Base-by-base conservation (phyloP, 2,113 vertebrate species). In the Cyphomyrus discorhynchus region DNA sequence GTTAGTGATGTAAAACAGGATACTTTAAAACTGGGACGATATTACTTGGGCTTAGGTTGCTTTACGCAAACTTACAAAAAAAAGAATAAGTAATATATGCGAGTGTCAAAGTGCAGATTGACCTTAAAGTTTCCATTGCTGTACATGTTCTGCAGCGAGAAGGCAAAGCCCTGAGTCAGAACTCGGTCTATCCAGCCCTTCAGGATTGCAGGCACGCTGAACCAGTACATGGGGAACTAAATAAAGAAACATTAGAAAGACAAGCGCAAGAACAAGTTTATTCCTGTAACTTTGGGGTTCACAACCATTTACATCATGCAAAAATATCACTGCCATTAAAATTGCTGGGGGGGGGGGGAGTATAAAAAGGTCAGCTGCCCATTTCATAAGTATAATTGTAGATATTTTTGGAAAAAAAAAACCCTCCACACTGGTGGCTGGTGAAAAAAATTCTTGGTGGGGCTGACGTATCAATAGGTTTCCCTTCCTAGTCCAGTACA, bases 221-320 rank as follows among this genome's bases (percentile, higher is more conserved):
- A 96, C 97, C 97, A 97, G 87, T 97, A 96, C 92, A 97, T 86
- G 0, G 97, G 97, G 89, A 97, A 97, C 96, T 97, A 91, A 3
- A n/a, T n/a, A n/a, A 70, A 7, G 11, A 80, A 74, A 15, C 5
- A 21, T 45, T 89, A n/a, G 45, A 83, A 3, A 39, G 53, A 8
- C 45, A 66, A 5, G 19, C 0, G 27, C 27, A 24, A 87, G 50
- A 8, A 27, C 50, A 45, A 27, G 62, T 70, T 70, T 31, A 70
- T 31, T 31, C 27, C 10, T 70, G 27, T 4, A 31, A 4, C n/a
- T 3, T 66, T 3, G 1, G 2, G 56, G 56, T 58, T 27, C 58
- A n/a, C n/a, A 66, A 66, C n/a, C 58, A 7, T 66, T 66, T 66
- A 66, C 58, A 53, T 8, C 47, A 52, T 53, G 17, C 17, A 56